Evolutionary conservation across 2,888 invertebrate species (phyloP).

Genomic region (Drosophila demipolita): DNA sequence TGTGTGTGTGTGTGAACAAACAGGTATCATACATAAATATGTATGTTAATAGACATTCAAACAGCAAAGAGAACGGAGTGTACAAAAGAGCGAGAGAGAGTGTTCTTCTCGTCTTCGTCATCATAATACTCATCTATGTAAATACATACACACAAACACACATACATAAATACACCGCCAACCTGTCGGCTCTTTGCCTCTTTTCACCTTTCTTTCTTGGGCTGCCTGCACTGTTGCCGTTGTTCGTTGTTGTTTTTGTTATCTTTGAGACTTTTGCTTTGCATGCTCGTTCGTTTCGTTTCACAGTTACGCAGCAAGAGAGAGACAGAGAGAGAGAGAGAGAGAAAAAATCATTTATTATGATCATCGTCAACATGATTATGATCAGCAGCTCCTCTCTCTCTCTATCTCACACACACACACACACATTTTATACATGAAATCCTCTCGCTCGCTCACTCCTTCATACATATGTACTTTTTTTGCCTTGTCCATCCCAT

Average conservation of each 20-base stretch:
- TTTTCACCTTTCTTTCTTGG: slow-evolving; percentile 74
- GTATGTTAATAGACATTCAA: slow-evolving; percentile 27
- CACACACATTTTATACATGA: slow-evolving; percentile 1
- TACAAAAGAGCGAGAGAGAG: too few relatives aligned
- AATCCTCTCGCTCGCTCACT: slow-evolving; percentile 30
- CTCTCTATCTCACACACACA: background rate
- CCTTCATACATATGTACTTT: background rate
- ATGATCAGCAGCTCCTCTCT: slow-evolving; percentile 5
- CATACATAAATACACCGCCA: background rate
- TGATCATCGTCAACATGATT: slow-evolving; percentile 20
- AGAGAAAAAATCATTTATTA: slow-evolving; percentile 32
- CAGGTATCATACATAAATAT: slow-evolving; percentile 50
- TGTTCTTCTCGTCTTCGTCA: slow-evolving; percentile 19
- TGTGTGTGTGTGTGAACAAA: slow-evolving; percentile 34
- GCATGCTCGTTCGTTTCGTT: slow-evolving; percentile 49
- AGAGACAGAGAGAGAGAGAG: background rate
- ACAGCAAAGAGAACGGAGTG: slow-evolving; percentile 18
- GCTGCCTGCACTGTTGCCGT: slow-evolving; percentile 27
- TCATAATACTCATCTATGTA: slow-evolving; percentile 33
- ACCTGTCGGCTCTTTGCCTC: slow-evolving; percentile 60
- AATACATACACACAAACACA: slow-evolving; percentile 2
- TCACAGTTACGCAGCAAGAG: slow-evolving; percentile 6
- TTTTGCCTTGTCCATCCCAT: slow-evolving; percentile 1
- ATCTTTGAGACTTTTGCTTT: slow-evolving; percentile 42
- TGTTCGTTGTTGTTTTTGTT: slow-evolving; percentile 9